These are phyloP conservation scores for Pangasius krempfi DNA, from an alignment of 2,797 vertebrate species.

Conservation along the genomic window DNA sequence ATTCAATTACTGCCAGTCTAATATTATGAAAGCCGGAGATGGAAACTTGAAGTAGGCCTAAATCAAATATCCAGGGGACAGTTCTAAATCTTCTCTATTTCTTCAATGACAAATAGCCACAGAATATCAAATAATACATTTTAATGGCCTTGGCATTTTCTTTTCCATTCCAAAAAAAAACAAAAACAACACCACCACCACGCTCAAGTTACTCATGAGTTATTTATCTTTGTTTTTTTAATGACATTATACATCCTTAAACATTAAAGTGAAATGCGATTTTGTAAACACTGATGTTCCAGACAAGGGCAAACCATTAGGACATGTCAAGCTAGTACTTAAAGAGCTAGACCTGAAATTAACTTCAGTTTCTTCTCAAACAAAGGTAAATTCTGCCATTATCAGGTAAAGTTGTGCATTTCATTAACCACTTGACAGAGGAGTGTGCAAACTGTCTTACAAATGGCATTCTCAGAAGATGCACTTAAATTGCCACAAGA, in stretches of 20 bases:
- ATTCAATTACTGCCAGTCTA: conserved; percentile 58
- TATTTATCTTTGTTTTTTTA: conserved; percentile 37
- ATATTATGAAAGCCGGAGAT: conserved; percentile 55
- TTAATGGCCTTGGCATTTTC: conserved; percentile 53
- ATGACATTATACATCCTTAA: conserved; percentile 18
- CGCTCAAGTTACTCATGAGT: conserved; percentile 33
- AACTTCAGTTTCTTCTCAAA: not conserved
- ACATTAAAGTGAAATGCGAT: conserved; percentile 27
- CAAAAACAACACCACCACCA: conserved; percentile 2
- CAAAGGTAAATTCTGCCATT: not conserved
- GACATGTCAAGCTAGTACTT: not conserved
- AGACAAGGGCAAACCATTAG: conserved; percentile 5
- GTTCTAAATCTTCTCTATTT: conserved; percentile 51
- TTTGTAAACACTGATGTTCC: not conserved
- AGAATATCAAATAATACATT: conserved; percentile 54
- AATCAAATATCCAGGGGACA: conserved; percentile 58
- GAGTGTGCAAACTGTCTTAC: not conserved
- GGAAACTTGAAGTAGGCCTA: conserved; percentile 47
- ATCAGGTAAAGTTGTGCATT: not conserved
- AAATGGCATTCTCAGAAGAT: too few species aligned
- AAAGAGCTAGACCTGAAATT: conserved; percentile 10
- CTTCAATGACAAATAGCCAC: conserved; percentile 51
- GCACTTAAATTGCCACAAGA: not conserved
- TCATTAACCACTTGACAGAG: conserved; percentile 12
- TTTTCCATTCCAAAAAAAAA: conserved; percentile 37